Percentiles rank a stretch among this genome's conserved stretches.
Conservation (phyloP, 2,113 vertebrate genomes). For the Dascyllus trimaculatus region DNA sequence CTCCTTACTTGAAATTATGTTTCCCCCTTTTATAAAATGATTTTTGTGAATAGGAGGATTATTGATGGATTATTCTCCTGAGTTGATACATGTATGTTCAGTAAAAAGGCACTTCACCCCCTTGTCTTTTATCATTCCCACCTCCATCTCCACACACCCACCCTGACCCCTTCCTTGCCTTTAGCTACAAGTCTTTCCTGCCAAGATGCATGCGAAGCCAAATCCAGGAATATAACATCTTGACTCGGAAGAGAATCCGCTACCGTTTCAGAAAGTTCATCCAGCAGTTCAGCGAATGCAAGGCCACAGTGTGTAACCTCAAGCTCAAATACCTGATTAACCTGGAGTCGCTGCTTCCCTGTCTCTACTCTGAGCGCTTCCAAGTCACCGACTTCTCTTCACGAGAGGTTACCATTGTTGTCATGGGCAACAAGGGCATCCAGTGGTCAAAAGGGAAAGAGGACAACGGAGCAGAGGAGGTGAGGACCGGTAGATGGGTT, state of each 20-base stretch:
- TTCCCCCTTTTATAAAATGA: neutral
- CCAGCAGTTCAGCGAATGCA: constrained; percentile 93
- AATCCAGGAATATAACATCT: constrained; percentile 95
- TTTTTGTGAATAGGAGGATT: too few species aligned
- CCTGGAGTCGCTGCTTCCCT: constrained; percentile 92
- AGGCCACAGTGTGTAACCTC: constrained; percentile 91
- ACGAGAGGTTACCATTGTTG: constrained; percentile 88
- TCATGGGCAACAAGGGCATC: constrained; percentile 94
- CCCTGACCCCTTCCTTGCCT: neutral
- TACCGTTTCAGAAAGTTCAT: constrained; percentile 96
- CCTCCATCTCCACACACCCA: neutral
- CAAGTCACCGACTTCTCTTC: constrained; percentile 89
- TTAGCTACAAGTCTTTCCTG: constrained; percentile 96
- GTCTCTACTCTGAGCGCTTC: constrained; percentile 93
- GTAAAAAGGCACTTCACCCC: neutral
- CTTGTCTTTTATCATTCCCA: constrained; percentile 1
- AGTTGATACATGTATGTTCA: neutral
- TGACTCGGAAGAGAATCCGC: constrained; percentile 96
- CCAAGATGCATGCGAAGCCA: constrained; percentile 90
- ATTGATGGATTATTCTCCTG: neutral
- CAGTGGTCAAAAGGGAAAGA: constrained; percentile 89
- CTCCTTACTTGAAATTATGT: neutral
- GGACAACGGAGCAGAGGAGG: constrained; percentile 81
- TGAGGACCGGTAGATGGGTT: constrained; percentile 34
- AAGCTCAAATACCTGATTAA: constrained; percentile 98